Base-by-base conservation (phyloP, 2,888 invertebrate genomes). In the Dryadula phaetusa region DNA sequence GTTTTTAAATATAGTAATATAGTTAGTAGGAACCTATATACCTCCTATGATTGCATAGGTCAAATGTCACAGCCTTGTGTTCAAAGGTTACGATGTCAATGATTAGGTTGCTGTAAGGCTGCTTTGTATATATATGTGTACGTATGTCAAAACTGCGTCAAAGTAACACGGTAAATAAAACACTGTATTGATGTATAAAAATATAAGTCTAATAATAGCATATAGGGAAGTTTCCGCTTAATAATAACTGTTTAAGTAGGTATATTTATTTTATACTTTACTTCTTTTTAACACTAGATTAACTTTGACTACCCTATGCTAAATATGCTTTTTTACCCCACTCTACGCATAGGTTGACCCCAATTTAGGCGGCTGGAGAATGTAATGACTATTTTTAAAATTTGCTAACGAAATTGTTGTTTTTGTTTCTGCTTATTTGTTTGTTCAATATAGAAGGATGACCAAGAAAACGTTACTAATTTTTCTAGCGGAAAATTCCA, bases 51-150 rank as follows among this genome's bases (percentile, higher is more conserved):
- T 60, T 65, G 64, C 42, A 65, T 60, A 65, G 64, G 60, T 58
- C 28, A 65, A 65, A 65, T 60, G 64, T 60, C 64, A 60, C 49
- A 49, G 28, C 64, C 58, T 58, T 58, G 64, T 32, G 32, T 12
- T 16, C 6, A 60, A 64, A 58, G 64, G 46, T 58, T 54, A 58
- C 49, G 49, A 56, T 49, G 64, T 60, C 64, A 65, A 20, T 42
- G 40, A 60, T 60, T 60, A 46, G 32, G 44, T 60, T 18, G 32
- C 44, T 44, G 18, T 60, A 32, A 28, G 2, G 18, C 12, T 25
- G 7, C 25, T 28, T 20, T 7, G 58, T 42, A 22, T 28, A 18
- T 42, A 5, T 28, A 28, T 22, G 6, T 12, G 0, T 37, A 40
- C n/a, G 8, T 56, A 56, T 37, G 6, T 37, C 18, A 22, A 37